Base-by-base conservation (phyloP, 2,113 vertebrate genomes). In the Takifugu bimaculatus region DNA sequence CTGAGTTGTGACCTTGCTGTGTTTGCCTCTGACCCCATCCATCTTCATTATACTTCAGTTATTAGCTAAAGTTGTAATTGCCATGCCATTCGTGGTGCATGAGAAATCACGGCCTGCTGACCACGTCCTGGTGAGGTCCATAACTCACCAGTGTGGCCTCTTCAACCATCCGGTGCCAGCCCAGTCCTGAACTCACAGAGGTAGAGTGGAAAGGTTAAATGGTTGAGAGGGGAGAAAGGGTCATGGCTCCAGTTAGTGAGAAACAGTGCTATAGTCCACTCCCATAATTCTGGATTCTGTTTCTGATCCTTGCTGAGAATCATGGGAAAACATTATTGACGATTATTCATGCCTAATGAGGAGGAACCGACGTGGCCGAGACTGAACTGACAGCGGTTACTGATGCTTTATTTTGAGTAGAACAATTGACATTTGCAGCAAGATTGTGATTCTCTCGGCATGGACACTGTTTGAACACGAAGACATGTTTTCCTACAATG, bases 261-360 rank as follows among this genome's bases (percentile, higher is more conserved):
- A 79, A 79, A 63, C 70, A 14, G 60, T 45, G 68, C 84, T 42
- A 0, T 50, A 63, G 77, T 47, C 74, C 70, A 68, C 79, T 79
- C 77, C 79, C 2, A n/a, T 66, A 82, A 88, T 86, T 84, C 73
- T 84, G 81, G 85, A 75, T 73, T 74, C 85, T 62, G 71, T 68
- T 68, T 78, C 78, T 81, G 54, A 77, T 13, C 87, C 72, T 78
- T 58, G 78, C 81, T 52, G 88, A 80, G 87, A 85, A 88, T 89
- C 87, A 82, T 80, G 76, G 83, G 84, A 83, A 88, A 88, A 51
- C 77, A 68, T 69, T 68, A 68, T 49, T 0, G 81, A 47, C 78
- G 74, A 79, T 91, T 87, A 91, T 91, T 92, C 84, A 91, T 66
- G 74, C 62, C 83, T 88, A 90, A 85, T 88, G 88, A 92, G 81